Conservation (phyloP, 2,888 invertebrate species). For the Vannuccia rotundouncinata region DNA sequence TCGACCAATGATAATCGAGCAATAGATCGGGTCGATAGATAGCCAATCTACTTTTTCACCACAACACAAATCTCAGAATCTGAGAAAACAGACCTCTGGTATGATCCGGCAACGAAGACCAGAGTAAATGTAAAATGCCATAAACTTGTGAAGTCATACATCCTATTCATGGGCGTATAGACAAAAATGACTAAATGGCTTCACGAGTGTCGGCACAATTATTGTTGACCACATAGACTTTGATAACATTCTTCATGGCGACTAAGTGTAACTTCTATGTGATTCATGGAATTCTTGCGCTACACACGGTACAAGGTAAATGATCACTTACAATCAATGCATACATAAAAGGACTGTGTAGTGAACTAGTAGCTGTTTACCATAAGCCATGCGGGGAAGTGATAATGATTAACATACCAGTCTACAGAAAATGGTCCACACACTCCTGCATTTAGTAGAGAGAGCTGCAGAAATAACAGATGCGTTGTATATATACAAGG, state of each 20-base stretch:
- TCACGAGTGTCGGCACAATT: conserved; percentile 34
- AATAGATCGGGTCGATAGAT: conserved; percentile 40
- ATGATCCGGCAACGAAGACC: conserved; percentile 31
- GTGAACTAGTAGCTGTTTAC: conserved; percentile 22
- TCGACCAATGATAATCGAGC: no score
- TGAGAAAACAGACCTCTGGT: not conserved
- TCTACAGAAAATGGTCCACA: conserved; percentile 4
- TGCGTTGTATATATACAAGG: conserved; percentile 2
- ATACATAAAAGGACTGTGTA: conserved; percentile 10
- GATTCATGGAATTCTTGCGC: not conserved
- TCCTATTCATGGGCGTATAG: conserved; percentile 40
- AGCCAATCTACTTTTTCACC: conserved; percentile 40
- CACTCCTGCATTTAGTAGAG: conserved; percentile 1
- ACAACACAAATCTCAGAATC: conserved; percentile 33
- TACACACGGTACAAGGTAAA: conserved; percentile 25
- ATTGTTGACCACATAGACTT: conserved; percentile 40
- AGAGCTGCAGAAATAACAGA: conserved; percentile 22
- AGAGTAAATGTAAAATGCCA: conserved; percentile 28
- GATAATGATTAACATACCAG: not conserved
- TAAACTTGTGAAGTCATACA: conserved; percentile 38
- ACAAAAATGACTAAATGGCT: conserved; percentile 41
- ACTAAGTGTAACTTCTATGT: conserved; percentile 29
- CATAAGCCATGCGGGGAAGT: not conserved
- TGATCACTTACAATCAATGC: conserved; percentile 5
- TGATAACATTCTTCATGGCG: conserved; percentile 38